These are phyloP conservation scores for Ianthella basta DNA, from an alignment of 37 sponge, comb jelly and placozoan genomes.

Conservation along the genomic window DNA sequence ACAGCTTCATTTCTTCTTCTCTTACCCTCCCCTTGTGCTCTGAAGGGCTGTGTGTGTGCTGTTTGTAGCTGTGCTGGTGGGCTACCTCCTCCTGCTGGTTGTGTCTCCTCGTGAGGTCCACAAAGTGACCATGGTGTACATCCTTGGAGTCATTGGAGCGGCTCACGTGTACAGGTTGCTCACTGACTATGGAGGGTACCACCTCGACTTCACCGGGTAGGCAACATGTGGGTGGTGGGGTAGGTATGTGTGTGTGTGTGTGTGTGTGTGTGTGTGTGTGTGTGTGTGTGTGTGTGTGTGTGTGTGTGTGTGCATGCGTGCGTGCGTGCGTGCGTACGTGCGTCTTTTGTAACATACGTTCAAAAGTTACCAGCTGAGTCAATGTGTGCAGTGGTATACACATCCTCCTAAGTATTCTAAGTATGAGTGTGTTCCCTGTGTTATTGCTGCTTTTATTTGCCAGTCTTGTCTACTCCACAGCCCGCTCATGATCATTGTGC, in stretches of 20 bases:
- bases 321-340: no score
- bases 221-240: not conserved
- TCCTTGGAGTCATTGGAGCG: constrained; percentile 40
- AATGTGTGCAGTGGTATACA: no score
- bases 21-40: not conserved
- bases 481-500: constrained; percentile 72
- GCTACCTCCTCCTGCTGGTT: constrained; percentile 38
- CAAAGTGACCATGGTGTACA: constrained; percentile 58
- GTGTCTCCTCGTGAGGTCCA: constrained; percentile 44
- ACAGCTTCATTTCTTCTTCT: not conserved
- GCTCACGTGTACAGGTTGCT: constrained; percentile 72
- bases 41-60: constrained; percentile 28
- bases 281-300: no score
- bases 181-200: constrained; percentile 79
- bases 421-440: no score
- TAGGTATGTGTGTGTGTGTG: no score
- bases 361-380: no score
- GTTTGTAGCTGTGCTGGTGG: constrained; percentile 28
- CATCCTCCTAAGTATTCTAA: no score
- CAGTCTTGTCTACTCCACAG: no score
- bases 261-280: no score
- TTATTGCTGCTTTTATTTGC: no score
- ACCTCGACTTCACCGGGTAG: constrained; percentile 77
- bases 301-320: no score
- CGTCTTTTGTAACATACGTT: no score